These are phyloP conservation scores for Phoebastria nigripes DNA, from an alignment of 2,797 vertebrate species.

Conservation along the genomic window DNA sequence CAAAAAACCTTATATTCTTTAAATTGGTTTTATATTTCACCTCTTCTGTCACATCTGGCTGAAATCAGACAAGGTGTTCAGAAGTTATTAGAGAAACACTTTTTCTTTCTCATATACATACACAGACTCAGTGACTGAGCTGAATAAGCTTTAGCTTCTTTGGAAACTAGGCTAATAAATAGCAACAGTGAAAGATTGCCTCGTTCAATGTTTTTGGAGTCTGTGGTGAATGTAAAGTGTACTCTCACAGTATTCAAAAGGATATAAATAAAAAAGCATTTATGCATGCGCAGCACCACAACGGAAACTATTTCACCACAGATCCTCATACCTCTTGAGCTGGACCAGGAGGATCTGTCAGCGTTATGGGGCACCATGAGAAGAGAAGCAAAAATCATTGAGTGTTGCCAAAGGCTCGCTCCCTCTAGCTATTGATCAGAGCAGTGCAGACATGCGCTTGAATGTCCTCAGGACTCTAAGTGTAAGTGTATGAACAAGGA, in stretches of 20 bases:
- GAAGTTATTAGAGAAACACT: neutral
- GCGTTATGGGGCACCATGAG: neutral
- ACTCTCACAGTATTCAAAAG: neutral
- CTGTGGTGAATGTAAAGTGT: neutral
- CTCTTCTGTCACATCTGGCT: neutral
- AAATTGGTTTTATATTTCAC: slow-evolving; percentile 14
- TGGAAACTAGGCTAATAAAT: neutral
- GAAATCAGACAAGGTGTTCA: neutral
- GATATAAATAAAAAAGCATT: neutral
- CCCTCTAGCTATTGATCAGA: neutral
- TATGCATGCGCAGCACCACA: neutral
- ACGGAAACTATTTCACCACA: neutral
- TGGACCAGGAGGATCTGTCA: neutral
- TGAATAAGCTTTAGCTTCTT: neutral
- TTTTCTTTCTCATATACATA: neutral
- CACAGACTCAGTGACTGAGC: neutral
- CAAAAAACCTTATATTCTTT: neutral
- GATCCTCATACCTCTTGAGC: neutral
- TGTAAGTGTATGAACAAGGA: neutral
- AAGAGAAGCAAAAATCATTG: neutral
- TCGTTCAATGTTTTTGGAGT: neutral
- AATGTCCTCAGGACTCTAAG: neutral
- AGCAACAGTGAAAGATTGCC: neutral
- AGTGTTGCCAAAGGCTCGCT: fast-evolving
- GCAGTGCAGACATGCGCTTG: neutral